These are phyloP conservation scores for Ariolimax columbianus DNA, from an alignment of 2,888 invertebrate species.

Conservation along the genomic window DNA sequence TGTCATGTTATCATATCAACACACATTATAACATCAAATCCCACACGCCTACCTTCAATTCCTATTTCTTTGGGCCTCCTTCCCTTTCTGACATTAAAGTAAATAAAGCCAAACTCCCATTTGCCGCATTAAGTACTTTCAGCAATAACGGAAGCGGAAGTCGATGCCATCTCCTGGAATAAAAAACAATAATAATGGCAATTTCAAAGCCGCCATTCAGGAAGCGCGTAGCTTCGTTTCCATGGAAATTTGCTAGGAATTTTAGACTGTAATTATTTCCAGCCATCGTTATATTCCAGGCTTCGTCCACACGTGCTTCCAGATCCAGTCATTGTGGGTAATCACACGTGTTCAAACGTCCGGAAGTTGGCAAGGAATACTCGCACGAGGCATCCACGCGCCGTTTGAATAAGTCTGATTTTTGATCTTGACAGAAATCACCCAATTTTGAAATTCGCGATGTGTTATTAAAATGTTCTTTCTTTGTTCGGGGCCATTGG, in stretches of 20 bases:
- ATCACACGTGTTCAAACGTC: conserved; percentile 30
- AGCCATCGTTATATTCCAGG: neutral
- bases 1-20: too few species aligned
- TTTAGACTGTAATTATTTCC: conserved; percentile 29
- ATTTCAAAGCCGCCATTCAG: neutral
- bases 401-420: neutral
- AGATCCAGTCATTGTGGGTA: neutral
- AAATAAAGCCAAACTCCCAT: neutral
- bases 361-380: neutral
- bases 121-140: neutral
- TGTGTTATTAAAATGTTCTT: conserved; percentile 15
- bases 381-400: conserved; percentile 4
- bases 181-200: neutral
- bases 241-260: conserved; percentile 4
- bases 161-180: neutral
- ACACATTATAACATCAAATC: too few species aligned
- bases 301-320: conserved; percentile 1
- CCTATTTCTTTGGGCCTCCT: too few species aligned
- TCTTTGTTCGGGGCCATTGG: conserved; percentile 22
- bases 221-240: neutral
- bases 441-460: conserved; percentile 14
- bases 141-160: conserved; percentile 12
- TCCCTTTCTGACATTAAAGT: neutral
- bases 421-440: conserved; percentile 26
- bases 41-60: too few species aligned